Base-by-base conservation (phyloP, 2,888 invertebrate genomes). In the Apantesis nais region DNA sequence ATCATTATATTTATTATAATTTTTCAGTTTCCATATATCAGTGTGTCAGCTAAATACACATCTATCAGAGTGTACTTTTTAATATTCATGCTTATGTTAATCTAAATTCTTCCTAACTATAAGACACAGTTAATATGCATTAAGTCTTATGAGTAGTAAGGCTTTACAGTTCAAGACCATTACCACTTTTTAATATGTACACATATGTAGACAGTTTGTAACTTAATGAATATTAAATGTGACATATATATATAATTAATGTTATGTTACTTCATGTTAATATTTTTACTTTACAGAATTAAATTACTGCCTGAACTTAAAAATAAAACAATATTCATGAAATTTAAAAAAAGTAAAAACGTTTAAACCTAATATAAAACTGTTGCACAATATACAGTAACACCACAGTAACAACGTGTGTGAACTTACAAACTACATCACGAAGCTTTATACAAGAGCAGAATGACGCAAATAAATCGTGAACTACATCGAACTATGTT, bases 381-480 rank as follows among this genome's bases (percentile, higher is more conserved):
- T 64, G 58, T 70, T 75, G 73, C 71, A 71, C 68, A 79, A 67
- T 73, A 73, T 67, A 74, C 31, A 80, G 62, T 73, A 65, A 75
- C 37, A 73, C 78, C 66, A 72, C 76, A 82, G 73, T 65, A 79
- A 75, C 65, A 16, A 73, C 71, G 76, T 77, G 76, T 80, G 80
- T 78, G 61, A 76, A 83, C 78, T 83, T 81, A 82, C 70, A 80
- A 78, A 78, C 72, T 81, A 83, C 83, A 77, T 82, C 79, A 87
- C 83, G 87, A 89, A 90, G 90, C 90, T 80, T 85, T 85, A 86
- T 89, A 88, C 90, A 85, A 82, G 86, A 91, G 91, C 92, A 85
- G 85, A 90, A 92, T 79, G 85, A 86, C 86, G 92, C 92, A 94
- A 93, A 89, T 86, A 84, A 93, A 92, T 85, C 83, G 81, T 88